Base-by-base conservation (phyloP, 92 coral and sea anemone species). In the Palythoa grandis region DNA sequence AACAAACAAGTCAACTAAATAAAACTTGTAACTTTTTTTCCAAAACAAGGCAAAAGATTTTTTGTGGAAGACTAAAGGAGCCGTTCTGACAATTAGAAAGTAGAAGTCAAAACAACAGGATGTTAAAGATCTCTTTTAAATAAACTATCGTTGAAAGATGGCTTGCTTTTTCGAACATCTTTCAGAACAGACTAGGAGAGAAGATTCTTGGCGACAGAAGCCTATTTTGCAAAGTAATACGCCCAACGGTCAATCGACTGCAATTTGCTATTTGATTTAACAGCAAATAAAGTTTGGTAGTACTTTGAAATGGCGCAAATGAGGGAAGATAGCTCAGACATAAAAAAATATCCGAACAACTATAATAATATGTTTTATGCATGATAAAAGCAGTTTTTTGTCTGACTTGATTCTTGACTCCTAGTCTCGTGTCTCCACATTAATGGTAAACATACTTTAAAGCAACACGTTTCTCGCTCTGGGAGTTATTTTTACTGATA, bases 321-420 rank as follows among this genome's bases (percentile, higher is more conserved):
- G 23, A 40, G 47, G 17, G 52, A 77, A 76, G 68, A 3, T 54
- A 4, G n/a, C 68, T 35, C 70, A 57, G 70, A 57, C 82, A 57
- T 22, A 57, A 54, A 77, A 53, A 56, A n/a, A n/a, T n/a, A n/a
- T n/a, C n/a, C n/a, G n/a, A n/a, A 4, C 10, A 77, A 35, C 11
- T 77, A 77, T 77, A 16, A 77, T 37, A 57, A 14, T 66, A 54
- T 77, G n/a, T n/a, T 50, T 74, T 19, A 11, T 19, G 54, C 37
- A 16, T 52, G 83, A 70, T 77, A 56, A 57, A 77, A 57, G 72
- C 17, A 25, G 38, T 19, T 39, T 0, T 61, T 78, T 19, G 83
- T 71, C 35, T 61, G 72, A 78, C 83, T 61, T 61, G 35, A 29
- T 65, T 29, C 35, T 29, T 60, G 47, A 38, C 20, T 15, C 23